Percentiles rank a stretch among this genome's conserved stretches.
Evolutionary conservation across 2,888 invertebrate species (phyloP).

Genomic region (Pachydiplax longipennis): DNA sequence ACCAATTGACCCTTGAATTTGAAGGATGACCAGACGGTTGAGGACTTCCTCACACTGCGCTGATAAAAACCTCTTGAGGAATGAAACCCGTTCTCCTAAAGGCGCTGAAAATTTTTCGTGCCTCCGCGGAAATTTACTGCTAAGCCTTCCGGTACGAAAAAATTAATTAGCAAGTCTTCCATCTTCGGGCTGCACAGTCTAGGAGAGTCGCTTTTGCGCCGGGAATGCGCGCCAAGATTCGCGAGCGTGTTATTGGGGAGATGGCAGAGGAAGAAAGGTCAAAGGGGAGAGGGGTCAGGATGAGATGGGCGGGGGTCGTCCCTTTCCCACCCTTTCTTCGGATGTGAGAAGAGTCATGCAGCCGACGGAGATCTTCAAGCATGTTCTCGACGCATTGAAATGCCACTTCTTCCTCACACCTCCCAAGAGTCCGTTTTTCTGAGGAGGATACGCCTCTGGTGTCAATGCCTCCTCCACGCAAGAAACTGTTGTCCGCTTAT

Average conservation of each 20-base stretch:
- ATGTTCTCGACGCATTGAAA: neutral
- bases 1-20: slow-evolving; percentile 3
- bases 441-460: neutral
- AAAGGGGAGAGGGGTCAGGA: neutral
- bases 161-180: slow-evolving; percentile 6
- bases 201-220: neutral
- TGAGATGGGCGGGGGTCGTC: neutral
- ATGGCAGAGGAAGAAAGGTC: neutral
- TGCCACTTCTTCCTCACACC: neutral
- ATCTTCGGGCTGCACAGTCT: neutral
- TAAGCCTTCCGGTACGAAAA: slow-evolving; percentile 7
- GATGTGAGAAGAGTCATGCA: neutral
- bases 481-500: neutral
- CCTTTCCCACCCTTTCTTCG: neutral
- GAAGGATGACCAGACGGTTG: neutral
- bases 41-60: neutral
- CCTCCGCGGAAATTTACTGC: neutral
- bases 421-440: neutral
- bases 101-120: neutral
- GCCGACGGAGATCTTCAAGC: neutral
- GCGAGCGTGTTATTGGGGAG: neutral
- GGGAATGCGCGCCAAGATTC: neutral
- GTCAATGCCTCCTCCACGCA: neutral
- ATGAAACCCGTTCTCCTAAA: neutral
- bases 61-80: neutral